phyloP scores from a whole-genome alignment of 1,140 invertebrate species.

The Magallana ariakensis region DNA sequence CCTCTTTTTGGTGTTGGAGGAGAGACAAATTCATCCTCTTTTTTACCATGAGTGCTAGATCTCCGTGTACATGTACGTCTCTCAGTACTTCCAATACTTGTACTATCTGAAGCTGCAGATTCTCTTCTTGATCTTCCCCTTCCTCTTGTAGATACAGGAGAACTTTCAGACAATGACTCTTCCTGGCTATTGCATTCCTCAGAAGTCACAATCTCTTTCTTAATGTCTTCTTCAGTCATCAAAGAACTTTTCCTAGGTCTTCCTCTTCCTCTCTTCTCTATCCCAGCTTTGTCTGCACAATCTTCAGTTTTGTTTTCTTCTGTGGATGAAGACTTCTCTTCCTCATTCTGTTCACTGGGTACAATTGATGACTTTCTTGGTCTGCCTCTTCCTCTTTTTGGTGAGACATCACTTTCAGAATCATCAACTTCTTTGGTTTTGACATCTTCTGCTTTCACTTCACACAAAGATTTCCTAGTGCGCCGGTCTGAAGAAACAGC shows the following conservation, averaged over 20 bases:
- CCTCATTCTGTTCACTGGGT: background rate
- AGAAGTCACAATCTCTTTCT: constrained; percentile 1
- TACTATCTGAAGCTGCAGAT: background rate
- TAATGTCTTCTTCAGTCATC: background rate
- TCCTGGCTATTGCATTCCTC: background rate
- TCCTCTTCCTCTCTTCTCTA: background rate
- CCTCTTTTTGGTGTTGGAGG: background rate
- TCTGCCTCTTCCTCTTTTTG: constrained; percentile 47
- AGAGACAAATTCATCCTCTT: background rate
- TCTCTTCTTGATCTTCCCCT: background rate
- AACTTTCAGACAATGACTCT: background rate
- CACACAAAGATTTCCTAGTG: background rate
- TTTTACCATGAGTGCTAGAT: background rate
- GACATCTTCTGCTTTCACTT: constrained; percentile 4
- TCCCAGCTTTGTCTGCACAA: background rate
- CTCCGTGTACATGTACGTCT: background rate
- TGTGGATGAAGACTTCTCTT: background rate
- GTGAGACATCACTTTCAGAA: background rate
- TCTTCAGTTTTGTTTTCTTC: background rate
- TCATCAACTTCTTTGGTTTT: background rate
- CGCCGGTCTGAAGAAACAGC: background rate
- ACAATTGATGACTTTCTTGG: constrained; percentile 44
- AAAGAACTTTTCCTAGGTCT: constrained; percentile 42
- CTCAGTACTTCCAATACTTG: background rate
- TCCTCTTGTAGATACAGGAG: constrained; percentile 3